Evolutionary conservation across 2,888 invertebrate genomes (phyloP), one percentile per base, ranked within the genome.

Genomic region (Bellardia pandia): DNA sequence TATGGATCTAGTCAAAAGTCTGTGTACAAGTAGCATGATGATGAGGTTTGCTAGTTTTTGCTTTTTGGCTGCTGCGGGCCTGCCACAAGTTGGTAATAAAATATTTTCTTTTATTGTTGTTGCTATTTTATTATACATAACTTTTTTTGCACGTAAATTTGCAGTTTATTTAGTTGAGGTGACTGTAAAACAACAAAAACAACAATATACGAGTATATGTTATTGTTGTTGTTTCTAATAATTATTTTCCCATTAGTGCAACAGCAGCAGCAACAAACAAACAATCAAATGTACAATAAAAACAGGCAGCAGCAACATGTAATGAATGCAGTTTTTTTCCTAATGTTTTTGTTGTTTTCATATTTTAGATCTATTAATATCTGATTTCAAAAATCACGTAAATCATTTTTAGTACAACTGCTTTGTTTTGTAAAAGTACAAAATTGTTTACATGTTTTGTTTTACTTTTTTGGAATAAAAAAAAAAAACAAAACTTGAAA

Each of bases 361-460:
- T 60, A 60, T 80, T 81, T 75, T 58, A 66, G 81, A 84, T 72
- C 78, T 84, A 45, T 87, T 86, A 80, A 84, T 88, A 88, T 88
- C 86, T 88, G 88, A 89, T 89, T 86, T 86, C 37, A 83, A 69
- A 85, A 85, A 88, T 88, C 89, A 88, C 88, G 88, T 88, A 88
- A 89, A 86, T 86, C 84, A 89, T 86, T 89, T 89, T 79, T 85
- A 48, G 51, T 37, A 60, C n/a, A 42, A 42, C 16, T 40, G 40
- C 23, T 42, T 56, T 74, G 23, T 76, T 85, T 72, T 60, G 62
- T 82, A 66, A 74, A 74, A 77, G 42, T 78, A 42, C 51, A 78
- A 85, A 86, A 86, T 86, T 85, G 82, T 81, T 81, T 86, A 77
- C 66, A 75, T 53, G 40, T 66, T 86, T 69, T 58, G 11, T 45